Base-by-base conservation (phyloP, 2,888 invertebrate species). In the Adelognathus sp. region DNA sequence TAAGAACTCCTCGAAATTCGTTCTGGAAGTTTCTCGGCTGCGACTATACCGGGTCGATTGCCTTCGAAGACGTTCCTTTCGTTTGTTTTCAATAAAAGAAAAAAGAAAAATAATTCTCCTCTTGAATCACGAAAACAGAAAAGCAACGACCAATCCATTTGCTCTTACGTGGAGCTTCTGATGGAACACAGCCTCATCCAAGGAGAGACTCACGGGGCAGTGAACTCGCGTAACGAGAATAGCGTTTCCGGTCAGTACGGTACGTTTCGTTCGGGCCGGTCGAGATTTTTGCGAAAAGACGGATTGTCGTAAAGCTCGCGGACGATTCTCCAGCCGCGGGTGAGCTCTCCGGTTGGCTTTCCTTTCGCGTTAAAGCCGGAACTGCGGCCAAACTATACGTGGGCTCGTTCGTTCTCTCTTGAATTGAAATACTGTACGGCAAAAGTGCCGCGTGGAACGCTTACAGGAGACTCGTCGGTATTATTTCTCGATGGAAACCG, bases 351-450 rank as follows among this genome's bases (percentile, higher is more conserved):
- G 16, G 14, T 9, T 27, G 36, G 66, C 66, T 76, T 76, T 79
- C 73, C 79, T 81, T 81, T 84, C 67, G 54, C 80, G 71, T 84
- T 80, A 80, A 80, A 83, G 81, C 81, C 81, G 82, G 82, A 83
- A 81, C 81, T 83, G 82, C 81, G 79, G 46, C 5, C 46, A 9
- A 21, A 21, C 46, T 4, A n/a, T n/a, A n/a, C n/a, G 7, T 46
- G 18, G 18, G 18, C 52, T 80, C 79, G 18, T 50, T 50, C 36
- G 66, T 60, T 64, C 73, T 67, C 67, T 39, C 71, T n/a, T 39
- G 82, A 82, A 86, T 85, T 85, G 85, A 85, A 86, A 80, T 77
- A 75, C 75, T 60, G 84, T 81, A 81, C 79, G 58, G 76, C 64
- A 70, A 41, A 67, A 79, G 64, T 16, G 44, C 44, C 36, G 39